Conservation (phyloP, 2,888 invertebrate species). For the Hololepta plana region DNA sequence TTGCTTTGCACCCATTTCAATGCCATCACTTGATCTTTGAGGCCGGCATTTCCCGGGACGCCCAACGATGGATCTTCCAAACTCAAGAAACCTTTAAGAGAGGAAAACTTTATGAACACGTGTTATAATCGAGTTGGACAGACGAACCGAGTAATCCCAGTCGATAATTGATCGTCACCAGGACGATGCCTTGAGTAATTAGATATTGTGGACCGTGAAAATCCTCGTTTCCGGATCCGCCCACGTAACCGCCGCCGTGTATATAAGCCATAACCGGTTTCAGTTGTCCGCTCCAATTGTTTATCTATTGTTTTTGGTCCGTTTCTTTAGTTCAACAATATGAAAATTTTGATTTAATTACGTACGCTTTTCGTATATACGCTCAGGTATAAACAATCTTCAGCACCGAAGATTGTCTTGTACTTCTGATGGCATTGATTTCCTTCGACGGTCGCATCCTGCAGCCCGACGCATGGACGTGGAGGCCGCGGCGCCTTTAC, state of each 20-base stretch:
- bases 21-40: conserved; percentile 33
- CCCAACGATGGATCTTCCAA: conserved; percentile 27
- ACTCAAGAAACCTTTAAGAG: conserved; percentile 29
- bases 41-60: conserved; percentile 33
- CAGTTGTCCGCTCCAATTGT: conserved; percentile 13
- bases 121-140: conserved; percentile 16
- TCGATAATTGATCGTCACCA: conserved; percentile 29
- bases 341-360: too few relatives aligned
- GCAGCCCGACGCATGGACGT: conserved; percentile 13
- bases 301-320: background rate
- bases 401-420: conserved; percentile 21
- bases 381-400: conserved; percentile 32
- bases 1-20: conserved; percentile 32
- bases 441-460: conserved; percentile 14
- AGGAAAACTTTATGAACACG: too few relatives aligned
- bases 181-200: conserved; percentile 18
- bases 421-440: conserved; percentile 13
- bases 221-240: conserved; percentile 20
- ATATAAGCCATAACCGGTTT: conserved; percentile 36
- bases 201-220: conserved; percentile 27
- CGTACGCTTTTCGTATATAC: conserved; percentile 23
- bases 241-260: conserved; percentile 25
- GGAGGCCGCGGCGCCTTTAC: conserved; percentile 14
- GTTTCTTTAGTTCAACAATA: background rate
- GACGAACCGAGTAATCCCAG: conserved; percentile 32